Conservation (phyloP, 2,888 invertebrate species). For the Arrhopalites spinosus region DNA sequence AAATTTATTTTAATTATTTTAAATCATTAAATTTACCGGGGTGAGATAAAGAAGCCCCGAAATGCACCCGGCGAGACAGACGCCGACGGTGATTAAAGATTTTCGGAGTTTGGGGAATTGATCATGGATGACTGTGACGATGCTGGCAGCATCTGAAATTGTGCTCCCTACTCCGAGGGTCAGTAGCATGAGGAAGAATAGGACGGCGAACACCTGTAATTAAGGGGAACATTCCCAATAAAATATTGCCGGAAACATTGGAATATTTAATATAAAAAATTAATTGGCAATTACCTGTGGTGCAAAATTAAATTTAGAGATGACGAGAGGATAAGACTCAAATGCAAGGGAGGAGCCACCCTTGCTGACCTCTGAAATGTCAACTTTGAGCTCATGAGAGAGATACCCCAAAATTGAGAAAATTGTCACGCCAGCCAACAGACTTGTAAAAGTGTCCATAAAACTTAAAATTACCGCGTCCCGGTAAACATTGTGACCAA, state of each 20-base stretch:
- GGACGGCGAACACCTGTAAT: slow-evolving; percentile 63
- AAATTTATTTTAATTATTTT: neutral
- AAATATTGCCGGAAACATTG: too few relatives aligned
- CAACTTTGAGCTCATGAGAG: neutral
- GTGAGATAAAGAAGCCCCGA: neutral
- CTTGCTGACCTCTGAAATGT: slow-evolving; percentile 68
- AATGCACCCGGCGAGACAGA: slow-evolving; percentile 47
- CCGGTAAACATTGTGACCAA: neutral
- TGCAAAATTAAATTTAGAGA: slow-evolving; percentile 60
- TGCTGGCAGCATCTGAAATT: slow-evolving; percentile 62
- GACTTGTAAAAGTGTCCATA: slow-evolving; percentile 3
- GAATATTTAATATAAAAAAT: too few relatives aligned
- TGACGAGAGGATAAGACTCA: slow-evolving; percentile 82
- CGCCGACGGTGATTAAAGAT: slow-evolving; percentile 53
- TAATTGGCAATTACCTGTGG: slow-evolving; percentile 49
- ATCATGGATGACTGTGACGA: slow-evolving; percentile 63
- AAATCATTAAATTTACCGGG: neutral
- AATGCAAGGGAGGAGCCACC: slow-evolving; percentile 81
- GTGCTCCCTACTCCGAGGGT: slow-evolving; percentile 65
- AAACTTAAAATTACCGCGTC: neutral
- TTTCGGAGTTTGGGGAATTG: slow-evolving; percentile 61
- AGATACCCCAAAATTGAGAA: neutral
- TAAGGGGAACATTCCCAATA: neutral
- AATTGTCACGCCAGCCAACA: neutral
- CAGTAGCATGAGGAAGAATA: slow-evolving; percentile 66